A percentile compares a stretch with the other conserved stretches of the same genome.
Evolutionary conservation across 2,113 vertebrate species (phyloP).

Genomic region (Myotis brandtii): DNA sequence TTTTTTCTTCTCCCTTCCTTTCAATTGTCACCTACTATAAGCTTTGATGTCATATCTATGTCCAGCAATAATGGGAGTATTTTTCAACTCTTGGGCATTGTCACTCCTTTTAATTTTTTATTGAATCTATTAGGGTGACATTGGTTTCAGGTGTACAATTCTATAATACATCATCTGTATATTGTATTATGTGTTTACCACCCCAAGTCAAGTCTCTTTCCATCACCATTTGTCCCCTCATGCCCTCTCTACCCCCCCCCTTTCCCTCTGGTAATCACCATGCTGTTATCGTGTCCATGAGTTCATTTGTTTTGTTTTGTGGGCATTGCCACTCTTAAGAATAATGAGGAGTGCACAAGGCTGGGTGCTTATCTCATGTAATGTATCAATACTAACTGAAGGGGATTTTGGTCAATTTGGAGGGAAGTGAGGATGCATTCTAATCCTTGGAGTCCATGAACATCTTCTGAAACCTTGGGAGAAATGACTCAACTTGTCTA

Average conservation of each 20-base stretch:
- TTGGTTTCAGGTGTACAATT: neutral
- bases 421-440: neutral
- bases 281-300: neutral
- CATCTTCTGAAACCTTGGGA: neutral
- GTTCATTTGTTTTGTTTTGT: neutral
- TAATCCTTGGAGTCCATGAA: neutral
- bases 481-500: neutral
- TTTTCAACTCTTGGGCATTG: neutral
- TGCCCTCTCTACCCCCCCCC: no score
- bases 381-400: neutral
- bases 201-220: neutral
- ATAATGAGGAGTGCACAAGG: neutral
- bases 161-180: neutral
- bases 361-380: neutral
- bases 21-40: slow-evolving; percentile 42
- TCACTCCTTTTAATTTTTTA: neutral
- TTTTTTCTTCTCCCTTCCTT: slow-evolving; percentile 52
- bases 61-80: slow-evolving; percentile 43
- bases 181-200: neutral
- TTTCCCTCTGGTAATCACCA: neutral
- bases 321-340: neutral
- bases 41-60: slow-evolving; percentile 48
- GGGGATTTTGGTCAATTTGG: neutral
- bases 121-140: neutral
- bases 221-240: neutral